Base-by-base conservation (phyloP, 2,888 invertebrate genomes). In the Leptinotarsa peninsularis region DNA sequence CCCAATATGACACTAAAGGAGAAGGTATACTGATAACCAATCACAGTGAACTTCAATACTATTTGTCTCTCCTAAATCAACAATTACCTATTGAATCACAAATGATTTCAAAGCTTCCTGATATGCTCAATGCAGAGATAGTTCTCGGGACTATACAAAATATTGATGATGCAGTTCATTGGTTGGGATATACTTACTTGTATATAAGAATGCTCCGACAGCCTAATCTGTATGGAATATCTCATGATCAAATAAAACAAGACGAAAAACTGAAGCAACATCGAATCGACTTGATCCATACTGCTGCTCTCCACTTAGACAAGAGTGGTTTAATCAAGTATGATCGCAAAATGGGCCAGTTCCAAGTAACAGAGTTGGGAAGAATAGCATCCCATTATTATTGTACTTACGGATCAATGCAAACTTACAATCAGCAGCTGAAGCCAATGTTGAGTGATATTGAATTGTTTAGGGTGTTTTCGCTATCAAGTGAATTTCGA, bases 381-480 rank as follows among this genome's bases (percentile, higher is more conserved):
- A 92, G 99, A 54, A 99, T 99, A 85, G 97, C 99, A 4, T 98
- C 98, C 0, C 98, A 99, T 90, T 99, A 96, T 90, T 99, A 99
- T 89, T 97, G 98, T 86, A 98, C 98, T 0, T 94, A 96, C 88
- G 98, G 99, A 82, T 97, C 98, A 0, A 98, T 99, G 94, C 92
- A 96, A 82, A 96, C 96, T 0, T 99, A 99, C 89, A 98, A 98
- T 88, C 98, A 98, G 87, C 91, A 99, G 67, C 89, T 99, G 78
- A 98, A 99, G 87, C 97, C 98, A 17, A 99, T 98, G 0, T 90
- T 99, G 0, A 97, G 97, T 77, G 99, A 99, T 90, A 99, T 99
- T 67, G 99, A 99, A 88, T 90, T 99, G 77, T 98, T 99, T 89
- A 89, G 96, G 1, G 98, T 99, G n/a, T 99, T 99, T 89, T 98